Evolutionary conservation across 2,888 invertebrate species (phyloP).

Genomic region (Hoplodrina blanda): DNA sequence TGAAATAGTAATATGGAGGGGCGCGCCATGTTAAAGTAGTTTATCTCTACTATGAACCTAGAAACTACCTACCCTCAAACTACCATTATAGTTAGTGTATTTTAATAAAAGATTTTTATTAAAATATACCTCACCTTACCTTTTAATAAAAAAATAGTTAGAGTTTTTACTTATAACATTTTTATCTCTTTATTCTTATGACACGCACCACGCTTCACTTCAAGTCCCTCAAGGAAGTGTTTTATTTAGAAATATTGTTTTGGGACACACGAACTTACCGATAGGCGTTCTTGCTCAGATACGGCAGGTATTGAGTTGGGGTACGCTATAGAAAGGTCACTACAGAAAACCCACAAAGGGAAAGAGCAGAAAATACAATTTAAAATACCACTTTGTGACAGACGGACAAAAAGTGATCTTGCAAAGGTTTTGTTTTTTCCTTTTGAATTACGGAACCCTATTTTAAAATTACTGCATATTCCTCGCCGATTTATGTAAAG

Average conservation of each 20-base stretch:
- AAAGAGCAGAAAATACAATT: background rate
- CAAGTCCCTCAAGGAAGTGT: slow-evolving; percentile 77
- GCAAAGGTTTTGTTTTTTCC: background rate
- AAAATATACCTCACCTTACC: background rate
- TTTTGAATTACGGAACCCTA: background rate
- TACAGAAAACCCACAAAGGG: slow-evolving; percentile 26
- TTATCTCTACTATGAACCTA: too few relatives aligned
- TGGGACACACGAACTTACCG: slow-evolving; percentile 76
- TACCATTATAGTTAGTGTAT: too few relatives aligned
- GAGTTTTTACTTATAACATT: too few relatives aligned
- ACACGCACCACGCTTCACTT: slow-evolving; percentile 53
- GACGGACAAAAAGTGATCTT: background rate
- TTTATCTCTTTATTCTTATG: slow-evolving; percentile 21
- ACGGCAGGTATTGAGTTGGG: slow-evolving; percentile 78
- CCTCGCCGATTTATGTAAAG: too few relatives aligned
- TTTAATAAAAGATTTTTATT: too few relatives aligned
- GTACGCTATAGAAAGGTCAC: slow-evolving; percentile 9
- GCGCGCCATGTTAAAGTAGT: too few relatives aligned
- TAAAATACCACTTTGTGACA: background rate
- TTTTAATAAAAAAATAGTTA: background rate
- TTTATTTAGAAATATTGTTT: slow-evolving; percentile 89
- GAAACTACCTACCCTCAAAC: too few relatives aligned
- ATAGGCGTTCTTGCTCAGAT: slow-evolving; percentile 74
- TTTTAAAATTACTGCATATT: too few relatives aligned
- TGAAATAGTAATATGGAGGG: too few relatives aligned